These are phyloP conservation scores for Notechis scutatus DNA, from an alignment of 2,113 vertebrate species.

Conservation along the genomic window DNA sequence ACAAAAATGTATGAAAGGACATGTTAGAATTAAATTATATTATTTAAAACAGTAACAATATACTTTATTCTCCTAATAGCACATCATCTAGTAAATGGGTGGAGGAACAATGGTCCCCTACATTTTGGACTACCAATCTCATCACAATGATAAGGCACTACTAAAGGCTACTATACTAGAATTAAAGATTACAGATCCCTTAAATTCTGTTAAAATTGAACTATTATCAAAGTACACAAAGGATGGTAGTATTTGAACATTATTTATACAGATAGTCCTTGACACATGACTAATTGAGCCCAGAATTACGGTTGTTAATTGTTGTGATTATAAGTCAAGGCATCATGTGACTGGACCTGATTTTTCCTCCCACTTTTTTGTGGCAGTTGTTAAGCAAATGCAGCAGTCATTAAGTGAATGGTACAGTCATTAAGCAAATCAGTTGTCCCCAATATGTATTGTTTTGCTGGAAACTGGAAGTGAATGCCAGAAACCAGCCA, in stretches of 20 bases:
- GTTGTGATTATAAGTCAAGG: not conserved
- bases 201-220: not conserved
- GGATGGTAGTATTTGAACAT: not conserved
- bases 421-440: not conserved
- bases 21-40: constrained; percentile 4
- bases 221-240: not conserved
- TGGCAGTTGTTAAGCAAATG: not conserved
- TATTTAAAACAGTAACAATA: not conserved
- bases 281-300: not conserved
- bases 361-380: not conserved
- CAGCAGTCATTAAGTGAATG: not conserved
- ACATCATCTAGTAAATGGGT: not conserved
- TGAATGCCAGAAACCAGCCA: not conserved
- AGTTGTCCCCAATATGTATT: not conserved
- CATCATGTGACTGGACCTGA: not conserved
- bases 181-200: not conserved
- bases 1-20: not conserved
- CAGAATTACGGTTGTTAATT: not conserved
- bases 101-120: not conserved
- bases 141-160: not conserved
- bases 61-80: not conserved
- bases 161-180: not conserved
- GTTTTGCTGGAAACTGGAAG: not conserved
- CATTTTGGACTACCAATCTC: not conserved
- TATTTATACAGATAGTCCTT: not conserved